Conservation (phyloP, 2,888 invertebrate species). For the Rhyacophila evoluta region DNA sequence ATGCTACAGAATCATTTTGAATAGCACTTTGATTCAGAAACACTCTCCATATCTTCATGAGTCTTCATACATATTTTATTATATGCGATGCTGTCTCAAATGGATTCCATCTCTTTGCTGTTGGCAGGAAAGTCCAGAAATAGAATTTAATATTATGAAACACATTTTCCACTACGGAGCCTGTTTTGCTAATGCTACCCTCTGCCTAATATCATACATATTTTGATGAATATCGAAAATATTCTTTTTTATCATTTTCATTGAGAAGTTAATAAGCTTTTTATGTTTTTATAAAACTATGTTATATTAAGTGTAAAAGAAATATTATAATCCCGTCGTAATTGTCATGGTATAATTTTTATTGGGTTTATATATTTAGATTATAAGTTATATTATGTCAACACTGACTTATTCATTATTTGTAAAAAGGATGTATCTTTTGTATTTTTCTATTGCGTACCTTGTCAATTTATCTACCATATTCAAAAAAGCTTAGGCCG, state of each 20-base stretch:
- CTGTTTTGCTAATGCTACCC: not conserved
- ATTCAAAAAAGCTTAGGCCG: too few species aligned
- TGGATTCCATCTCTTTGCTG: conserved; percentile 1
- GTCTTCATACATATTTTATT: not conserved
- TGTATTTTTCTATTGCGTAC: too few species aligned
- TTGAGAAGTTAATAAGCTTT: too few species aligned
- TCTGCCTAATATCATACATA: not conserved
- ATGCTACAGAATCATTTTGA: not conserved
- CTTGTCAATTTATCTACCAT: too few species aligned
- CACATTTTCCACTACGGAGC: not conserved
- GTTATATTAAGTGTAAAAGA: too few species aligned
- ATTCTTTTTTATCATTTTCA: not conserved
- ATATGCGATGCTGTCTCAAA: not conserved
- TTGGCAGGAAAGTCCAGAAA: conserved; percentile 5
- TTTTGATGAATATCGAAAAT: not conserved
- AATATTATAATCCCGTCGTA: too few species aligned
- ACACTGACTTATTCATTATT: too few species aligned
- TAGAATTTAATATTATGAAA: conserved; percentile 13
- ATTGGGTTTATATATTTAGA: too few species aligned
- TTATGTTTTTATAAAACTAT: too few species aligned
- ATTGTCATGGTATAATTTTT: too few species aligned
- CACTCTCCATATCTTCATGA: not conserved
- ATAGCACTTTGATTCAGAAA: not conserved
- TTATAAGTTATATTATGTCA: too few species aligned
- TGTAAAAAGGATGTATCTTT: too few species aligned